Conservation (phyloP, 2,888 invertebrate species). For the Chrysolina americana region DNA sequence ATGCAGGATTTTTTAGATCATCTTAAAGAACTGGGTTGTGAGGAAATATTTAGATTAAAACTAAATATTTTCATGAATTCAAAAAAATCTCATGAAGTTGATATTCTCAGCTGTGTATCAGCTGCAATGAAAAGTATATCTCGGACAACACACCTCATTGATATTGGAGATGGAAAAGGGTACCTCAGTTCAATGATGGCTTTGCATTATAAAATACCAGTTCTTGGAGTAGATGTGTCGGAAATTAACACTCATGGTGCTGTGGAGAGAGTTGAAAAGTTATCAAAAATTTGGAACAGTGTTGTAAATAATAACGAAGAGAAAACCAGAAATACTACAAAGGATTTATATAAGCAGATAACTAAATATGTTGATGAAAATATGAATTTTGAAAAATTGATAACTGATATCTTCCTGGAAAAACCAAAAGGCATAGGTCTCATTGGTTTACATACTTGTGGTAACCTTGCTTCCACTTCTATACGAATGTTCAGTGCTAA, state of each 20-base stretch:
- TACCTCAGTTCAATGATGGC: slow-evolving; percentile 85
- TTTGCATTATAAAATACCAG: slow-evolving; percentile 79
- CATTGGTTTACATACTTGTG: slow-evolving; percentile 91
- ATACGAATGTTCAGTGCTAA: slow-evolving; percentile 78
- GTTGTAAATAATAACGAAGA: slow-evolving; percentile 52
- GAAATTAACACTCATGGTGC: slow-evolving; percentile 79
- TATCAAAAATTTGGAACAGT: slow-evolving; percentile 68
- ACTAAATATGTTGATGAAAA: slow-evolving; percentile 75
- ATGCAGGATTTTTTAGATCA: slow-evolving; percentile 67
- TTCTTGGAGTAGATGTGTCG: slow-evolving; percentile 88
- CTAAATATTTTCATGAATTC: slow-evolving; percentile 82
- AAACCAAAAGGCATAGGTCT: slow-evolving; percentile 71
- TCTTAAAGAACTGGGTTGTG: slow-evolving; percentile 63
- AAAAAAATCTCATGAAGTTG: slow-evolving; percentile 88
- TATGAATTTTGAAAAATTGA: slow-evolving; percentile 72
- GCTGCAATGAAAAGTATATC: slow-evolving; percentile 70
- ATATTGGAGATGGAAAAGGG: slow-evolving; percentile 93
- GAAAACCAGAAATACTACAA: slow-evolving; percentile 46
- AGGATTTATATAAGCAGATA: slow-evolving; percentile 74
- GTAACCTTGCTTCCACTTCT: slow-evolving; percentile 83
- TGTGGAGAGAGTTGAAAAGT: slow-evolving; percentile 71
- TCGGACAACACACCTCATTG: slow-evolving; percentile 75
- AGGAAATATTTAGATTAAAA: slow-evolving; percentile 63
- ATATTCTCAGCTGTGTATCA: slow-evolving; percentile 76
- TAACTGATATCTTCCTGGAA: slow-evolving; percentile 71